Evolutionary conservation across 2,113 vertebrate species (phyloP), one percentile per base, ranked within the genome.

Genomic region (Ptilonorhynchus violaceus): DNA sequence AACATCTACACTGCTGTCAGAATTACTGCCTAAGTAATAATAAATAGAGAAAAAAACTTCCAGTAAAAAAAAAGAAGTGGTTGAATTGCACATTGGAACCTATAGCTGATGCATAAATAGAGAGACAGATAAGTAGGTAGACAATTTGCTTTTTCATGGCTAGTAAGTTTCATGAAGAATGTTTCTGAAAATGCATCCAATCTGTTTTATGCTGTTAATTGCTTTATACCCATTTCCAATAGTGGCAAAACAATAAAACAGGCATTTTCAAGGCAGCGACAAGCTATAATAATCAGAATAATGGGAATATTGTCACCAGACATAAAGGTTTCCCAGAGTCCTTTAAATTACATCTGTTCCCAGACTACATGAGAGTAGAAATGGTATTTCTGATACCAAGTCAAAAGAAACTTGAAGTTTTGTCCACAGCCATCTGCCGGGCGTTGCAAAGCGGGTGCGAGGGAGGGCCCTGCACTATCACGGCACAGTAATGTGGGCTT

Each of bases 201-300:
- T 80, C 46, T 85, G 60, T 39, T 92, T 84, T 59, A 63, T 37
- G 47, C 56, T 78, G 31, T 60, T 96, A 96, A 96, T 96, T 97
- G 89, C 75, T 87, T 94, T 80, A 62, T 66, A 42, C 27, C 52
- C 50, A 66, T 91, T 88, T 95, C 74, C 69, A 97, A 67, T 77
- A 82, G 27, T 7, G 7, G 39, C 62, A 94, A 94, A 94, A 72
- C 68, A 96, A 84, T 91, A 91, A 91, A 86, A 91, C 69, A 85
- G 33, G 42, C 58, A 59, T 91, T 92, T 95, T 39, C 69, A 53
- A 87, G 58, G 88, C 83, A 87, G 42, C 2, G 10, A 79, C 19
- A 60, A 92, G 60, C 69, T 87, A 55, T 68, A 92, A 90, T 74
- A 76, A 90, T 60, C 35, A 87, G 69, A 89, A 90, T 75, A 95